Evolutionary conservation across 2,888 invertebrate genomes (phyloP), one percentile per base, ranked within the genome.

Genomic region (Glyphotaelius pellucidus): DNA sequence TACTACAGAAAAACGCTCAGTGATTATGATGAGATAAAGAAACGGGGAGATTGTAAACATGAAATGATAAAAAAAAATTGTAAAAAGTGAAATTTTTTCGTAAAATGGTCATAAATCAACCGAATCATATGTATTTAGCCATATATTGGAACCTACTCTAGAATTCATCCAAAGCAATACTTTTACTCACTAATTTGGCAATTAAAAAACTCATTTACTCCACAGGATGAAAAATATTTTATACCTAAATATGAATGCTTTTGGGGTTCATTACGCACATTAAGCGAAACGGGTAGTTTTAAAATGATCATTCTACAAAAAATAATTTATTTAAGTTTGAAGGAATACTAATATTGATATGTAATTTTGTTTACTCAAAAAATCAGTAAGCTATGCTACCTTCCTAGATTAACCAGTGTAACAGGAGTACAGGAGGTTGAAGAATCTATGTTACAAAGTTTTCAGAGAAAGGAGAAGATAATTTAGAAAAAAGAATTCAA

Each of bases 181-280:
- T 67, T 67, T 67, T 67, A 67, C 88, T 79, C 88, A 89, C 88
- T 89, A 89, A 80, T 89, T 42, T 80, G 89, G 89, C 89, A 79
- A 67, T 25, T 67, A 67, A 67, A 52, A 67, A 67, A 67, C 25
- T 67, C 25, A 67, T 67, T 67, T 67, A 67, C 25, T 52, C 67
- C 67, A 67, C n/a, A 25, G 67, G 67, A 67, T 67, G 67, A 67
- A 67, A 67, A n/a, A 25, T 25, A 67, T 67, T 67, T 67, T 25
- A 67, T 67, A 67, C 9, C 67, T 67, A 67, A 67, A 25, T 67
- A 67, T 67, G 5, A 9, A 67, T 25, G 67, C 67, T 67, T 25
- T 67, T 67, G 67, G 67, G n/a, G 3, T 25, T n/a, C 67, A 67
- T 25, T 67, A 67, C 5, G 25, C 67, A 67, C 25, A n/a, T 67